Percentiles rank a stretch among this genome's conserved stretches.
Evolutionary conservation across 2,797 vertebrate species (phyloP).

Genomic region (Octomys mimax): DNA sequence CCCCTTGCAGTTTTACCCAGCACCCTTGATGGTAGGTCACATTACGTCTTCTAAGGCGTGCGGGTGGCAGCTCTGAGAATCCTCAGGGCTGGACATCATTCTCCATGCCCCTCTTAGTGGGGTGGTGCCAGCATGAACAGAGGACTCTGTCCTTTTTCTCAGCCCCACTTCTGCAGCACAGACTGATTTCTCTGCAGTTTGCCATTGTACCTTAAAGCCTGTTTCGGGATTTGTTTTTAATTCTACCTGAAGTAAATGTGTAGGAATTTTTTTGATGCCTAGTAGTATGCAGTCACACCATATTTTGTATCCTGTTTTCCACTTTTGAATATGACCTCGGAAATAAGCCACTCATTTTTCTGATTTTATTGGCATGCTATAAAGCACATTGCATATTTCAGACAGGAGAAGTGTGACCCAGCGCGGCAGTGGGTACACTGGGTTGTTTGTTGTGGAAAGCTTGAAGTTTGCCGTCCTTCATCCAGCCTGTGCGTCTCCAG

Average conservation of each 20-base stretch:
- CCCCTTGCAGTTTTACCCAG: no score
- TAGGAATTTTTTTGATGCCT: background rate
- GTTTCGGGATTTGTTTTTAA: constrained; percentile 24
- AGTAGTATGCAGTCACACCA: background rate
- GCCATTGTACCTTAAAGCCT: background rate
- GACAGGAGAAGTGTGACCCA: constrained; percentile 3
- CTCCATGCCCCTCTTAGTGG: background rate
- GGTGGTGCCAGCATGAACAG: background rate
- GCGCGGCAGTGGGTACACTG: background rate
- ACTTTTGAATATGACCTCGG: constrained; percentile 22
- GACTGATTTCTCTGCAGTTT: constrained; percentile 31
- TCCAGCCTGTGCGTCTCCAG: background rate
- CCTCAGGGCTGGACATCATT: background rate
- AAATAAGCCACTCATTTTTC: constrained; percentile 42
- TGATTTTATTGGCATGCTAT: background rate
- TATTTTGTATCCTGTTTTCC: background rate
- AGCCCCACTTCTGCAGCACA: background rate
- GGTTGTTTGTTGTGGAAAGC: background rate
- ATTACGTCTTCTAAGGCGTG: background rate
- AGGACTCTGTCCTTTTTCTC: background rate
- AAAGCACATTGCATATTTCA: constrained; percentile 35
- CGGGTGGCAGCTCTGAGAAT: no score
- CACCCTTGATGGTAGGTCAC: no score
- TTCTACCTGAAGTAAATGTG: constrained; percentile 46
- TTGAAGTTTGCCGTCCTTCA: no score